Evolutionary conservation across 2,113 vertebrate genomes (phyloP).

Genomic region (Chionodraco myersi): DNA sequence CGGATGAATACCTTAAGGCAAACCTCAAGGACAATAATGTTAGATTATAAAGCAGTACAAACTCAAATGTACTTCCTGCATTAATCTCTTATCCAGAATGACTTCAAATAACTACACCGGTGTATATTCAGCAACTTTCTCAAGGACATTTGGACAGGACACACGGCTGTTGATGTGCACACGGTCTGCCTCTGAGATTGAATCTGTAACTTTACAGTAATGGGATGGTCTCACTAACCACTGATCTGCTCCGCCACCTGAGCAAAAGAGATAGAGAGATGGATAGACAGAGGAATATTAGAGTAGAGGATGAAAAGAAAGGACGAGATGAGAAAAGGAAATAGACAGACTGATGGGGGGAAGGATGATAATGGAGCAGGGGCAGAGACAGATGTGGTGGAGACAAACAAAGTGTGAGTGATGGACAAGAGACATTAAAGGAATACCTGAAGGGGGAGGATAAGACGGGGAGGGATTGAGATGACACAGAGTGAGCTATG

Average conservation of each 20-base stretch:
- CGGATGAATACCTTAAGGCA: slow-evolving; percentile 13
- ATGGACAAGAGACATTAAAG: slow-evolving; percentile 58
- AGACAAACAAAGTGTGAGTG: slow-evolving; percentile 64
- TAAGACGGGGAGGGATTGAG: slow-evolving; percentile 33
- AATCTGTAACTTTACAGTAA: slow-evolving; percentile 76
- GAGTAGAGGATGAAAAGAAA: slow-evolving; percentile 34
- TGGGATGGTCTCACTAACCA: slow-evolving; percentile 73
- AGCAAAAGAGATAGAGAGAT: slow-evolving; percentile 53
- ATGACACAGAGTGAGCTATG: slow-evolving; percentile 25
- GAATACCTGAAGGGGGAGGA: slow-evolving; percentile 29
- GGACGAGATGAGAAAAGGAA: slow-evolving; percentile 45
- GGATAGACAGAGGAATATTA: slow-evolving; percentile 60
- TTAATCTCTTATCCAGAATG: slow-evolving; percentile 31
- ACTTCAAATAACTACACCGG: slow-evolving; percentile 45
- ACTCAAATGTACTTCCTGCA: slow-evolving; percentile 17
- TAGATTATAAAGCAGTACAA: slow-evolving; percentile 14
- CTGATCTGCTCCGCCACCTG: slow-evolving; percentile 74
- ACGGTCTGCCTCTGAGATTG: slow-evolving; percentile 63
- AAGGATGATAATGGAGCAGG: slow-evolving; percentile 53
- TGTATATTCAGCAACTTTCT: slow-evolving; percentile 59
- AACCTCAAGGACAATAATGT: slow-evolving; percentile 11
- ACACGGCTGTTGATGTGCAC: slow-evolving; percentile 55
- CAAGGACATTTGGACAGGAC: slow-evolving; percentile 74
- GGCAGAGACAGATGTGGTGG: slow-evolving; percentile 27
- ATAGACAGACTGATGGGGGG: slow-evolving; percentile 36